A percentile compares a stretch with the other conserved stretches of the same genome.
These are phyloP conservation scores for Brachionus koreanus DNA, from an alignment of 1,140 invertebrate genomes.

Conservation along the genomic window DNA sequence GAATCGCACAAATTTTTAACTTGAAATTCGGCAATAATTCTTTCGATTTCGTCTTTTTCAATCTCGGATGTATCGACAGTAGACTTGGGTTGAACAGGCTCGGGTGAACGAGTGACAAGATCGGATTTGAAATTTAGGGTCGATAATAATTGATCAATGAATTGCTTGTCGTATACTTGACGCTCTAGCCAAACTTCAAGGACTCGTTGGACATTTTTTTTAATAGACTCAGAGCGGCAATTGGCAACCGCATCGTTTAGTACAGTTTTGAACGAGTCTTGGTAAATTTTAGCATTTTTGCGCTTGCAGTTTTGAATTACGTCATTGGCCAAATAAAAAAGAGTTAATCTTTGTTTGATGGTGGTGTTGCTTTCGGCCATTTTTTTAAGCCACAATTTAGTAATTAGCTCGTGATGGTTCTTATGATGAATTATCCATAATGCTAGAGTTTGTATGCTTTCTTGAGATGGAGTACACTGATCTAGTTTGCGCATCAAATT, in stretches of 20 bases:
- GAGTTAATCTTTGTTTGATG: slow-evolving; percentile 74
- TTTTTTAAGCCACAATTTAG: neutral
- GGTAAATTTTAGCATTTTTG: slow-evolving; percentile 65
- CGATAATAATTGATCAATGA: slow-evolving; percentile 59
- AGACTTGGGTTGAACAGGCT: neutral
- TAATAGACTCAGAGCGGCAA: slow-evolving; percentile 76
- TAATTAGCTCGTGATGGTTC: neutral
- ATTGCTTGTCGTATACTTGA: slow-evolving; percentile 77
- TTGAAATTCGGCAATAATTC: slow-evolving; percentile 35
- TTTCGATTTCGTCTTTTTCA: slow-evolving; percentile 14
- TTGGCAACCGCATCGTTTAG: slow-evolving; percentile 79
- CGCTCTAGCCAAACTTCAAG: slow-evolving; percentile 91
- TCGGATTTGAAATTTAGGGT: neutral
- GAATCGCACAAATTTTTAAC: slow-evolving; percentile 20
- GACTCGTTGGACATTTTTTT: slow-evolving; percentile 75
- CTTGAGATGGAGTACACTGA: slow-evolving; percentile 17
- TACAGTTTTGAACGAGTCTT: slow-evolving; percentile 80
- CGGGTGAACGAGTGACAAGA: neutral
- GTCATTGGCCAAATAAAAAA: slow-evolving; percentile 94
- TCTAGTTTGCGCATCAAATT: neutral
- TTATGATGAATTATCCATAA: slow-evolving; percentile 42
- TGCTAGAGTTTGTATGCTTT: slow-evolving; percentile 27
- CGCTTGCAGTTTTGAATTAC: slow-evolving; percentile 89
- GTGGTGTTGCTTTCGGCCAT: slow-evolving; percentile 58
- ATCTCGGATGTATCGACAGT: neutral